Percentiles rank a stretch among this genome's conserved stretches.
These are phyloP conservation scores for Lutraria rhynchaena DNA, from an alignment of 1,140 invertebrate species.

Conservation along the genomic window DNA sequence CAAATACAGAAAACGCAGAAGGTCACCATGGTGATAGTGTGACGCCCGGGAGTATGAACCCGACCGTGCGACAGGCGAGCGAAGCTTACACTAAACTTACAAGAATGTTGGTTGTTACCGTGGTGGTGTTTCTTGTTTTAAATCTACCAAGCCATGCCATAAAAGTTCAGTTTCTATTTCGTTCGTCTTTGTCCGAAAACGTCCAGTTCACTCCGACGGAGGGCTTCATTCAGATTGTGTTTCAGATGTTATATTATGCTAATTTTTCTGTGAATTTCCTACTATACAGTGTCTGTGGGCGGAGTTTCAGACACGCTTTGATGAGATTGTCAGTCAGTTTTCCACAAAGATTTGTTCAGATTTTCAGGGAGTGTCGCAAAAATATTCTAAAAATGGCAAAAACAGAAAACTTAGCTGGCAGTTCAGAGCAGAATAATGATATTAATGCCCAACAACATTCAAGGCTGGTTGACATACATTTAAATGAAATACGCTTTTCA, in stretches of 20 bases:
- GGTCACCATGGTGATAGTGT: neutral
- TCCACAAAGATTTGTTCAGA: neutral
- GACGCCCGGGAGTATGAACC: neutral
- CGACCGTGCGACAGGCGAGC: slow-evolving; percentile 45
- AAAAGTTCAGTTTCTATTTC: slow-evolving; percentile 77
- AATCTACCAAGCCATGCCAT: slow-evolving; percentile 87
- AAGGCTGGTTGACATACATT: slow-evolving; percentile 69
- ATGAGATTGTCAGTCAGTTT: slow-evolving; percentile 53
- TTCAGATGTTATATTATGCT: slow-evolving; percentile 88
- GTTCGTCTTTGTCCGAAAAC: slow-evolving; percentile 55
- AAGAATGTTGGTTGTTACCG: slow-evolving; percentile 91
- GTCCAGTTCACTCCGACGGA: slow-evolving; percentile 67
- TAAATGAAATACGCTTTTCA: slow-evolving; percentile 68
- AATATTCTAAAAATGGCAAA: neutral
- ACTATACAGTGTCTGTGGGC: slow-evolving; percentile 86
- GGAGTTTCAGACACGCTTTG: slow-evolving; percentile 67
- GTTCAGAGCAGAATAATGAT: neutral
- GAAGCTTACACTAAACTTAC: slow-evolving; percentile 88
- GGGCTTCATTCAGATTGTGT: slow-evolving; percentile 84
- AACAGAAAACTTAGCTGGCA: too few species aligned
- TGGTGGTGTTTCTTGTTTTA: slow-evolving; percentile 89
- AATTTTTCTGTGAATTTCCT: slow-evolving; percentile 94
- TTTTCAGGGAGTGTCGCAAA: slow-evolving; percentile 9
- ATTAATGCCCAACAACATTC: slow-evolving; percentile 61
- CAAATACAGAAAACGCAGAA: slow-evolving; percentile 9